Conservation (phyloP, 2,888 invertebrate genomes). For the Pyrrhosoma nymphula region DNA sequence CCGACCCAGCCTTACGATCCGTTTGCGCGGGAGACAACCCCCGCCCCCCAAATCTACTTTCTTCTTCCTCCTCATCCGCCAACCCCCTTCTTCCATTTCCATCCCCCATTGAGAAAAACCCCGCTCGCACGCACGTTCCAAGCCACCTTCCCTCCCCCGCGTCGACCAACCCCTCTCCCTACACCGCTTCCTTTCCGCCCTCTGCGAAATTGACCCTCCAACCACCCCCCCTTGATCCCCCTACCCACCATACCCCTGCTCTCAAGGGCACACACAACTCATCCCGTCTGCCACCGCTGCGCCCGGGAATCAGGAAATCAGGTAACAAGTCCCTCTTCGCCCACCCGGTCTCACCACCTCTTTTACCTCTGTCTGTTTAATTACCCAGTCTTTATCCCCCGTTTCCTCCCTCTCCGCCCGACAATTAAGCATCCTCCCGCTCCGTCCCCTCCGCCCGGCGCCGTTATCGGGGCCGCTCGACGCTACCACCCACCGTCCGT, state of each 20-base stretch:
- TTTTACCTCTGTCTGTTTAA: conserved; percentile 36
- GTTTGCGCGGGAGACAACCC: neutral
- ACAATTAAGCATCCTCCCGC: conserved; percentile 39
- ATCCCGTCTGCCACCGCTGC: neutral
- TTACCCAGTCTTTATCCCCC: conserved; percentile 62
- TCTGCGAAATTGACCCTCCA: neutral
- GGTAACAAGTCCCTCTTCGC: conserved; percentile 19
- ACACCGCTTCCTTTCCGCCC: too few species aligned
- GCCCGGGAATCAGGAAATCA: conserved; percentile 41
- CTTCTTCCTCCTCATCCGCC: neutral
- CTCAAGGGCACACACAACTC: neutral
- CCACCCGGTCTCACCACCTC: neutral
- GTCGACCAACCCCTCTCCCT: too few species aligned
- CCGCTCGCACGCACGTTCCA: neutral
- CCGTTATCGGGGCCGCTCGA: neutral
- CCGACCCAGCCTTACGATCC: neutral
- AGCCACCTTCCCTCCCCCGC: neutral
- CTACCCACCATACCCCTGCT: neutral
- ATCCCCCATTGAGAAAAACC: neutral
- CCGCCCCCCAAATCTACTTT: neutral
- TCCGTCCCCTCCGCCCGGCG: neutral
- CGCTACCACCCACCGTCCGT: neutral
- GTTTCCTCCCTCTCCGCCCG: conserved; percentile 44
- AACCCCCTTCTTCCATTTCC: neutral
- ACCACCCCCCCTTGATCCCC: too few species aligned